phyloP scores from a whole-genome alignment of 2,113 vertebrate species.

The Indri indri region DNA sequence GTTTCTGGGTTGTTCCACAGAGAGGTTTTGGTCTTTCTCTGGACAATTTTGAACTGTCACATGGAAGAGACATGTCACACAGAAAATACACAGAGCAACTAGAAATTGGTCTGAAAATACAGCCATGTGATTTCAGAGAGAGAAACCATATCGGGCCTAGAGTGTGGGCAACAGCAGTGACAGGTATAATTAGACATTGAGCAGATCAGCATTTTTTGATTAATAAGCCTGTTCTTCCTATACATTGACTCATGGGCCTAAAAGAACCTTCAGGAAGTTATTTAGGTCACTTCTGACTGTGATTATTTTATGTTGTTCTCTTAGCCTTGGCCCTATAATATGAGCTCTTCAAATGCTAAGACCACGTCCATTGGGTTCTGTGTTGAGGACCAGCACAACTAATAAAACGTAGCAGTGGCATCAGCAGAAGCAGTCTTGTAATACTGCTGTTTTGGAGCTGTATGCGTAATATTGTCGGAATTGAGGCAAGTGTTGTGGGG shows the following conservation, averaged over 20 bases:
- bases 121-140: constrained; percentile 63
- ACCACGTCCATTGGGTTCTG: not conserved
- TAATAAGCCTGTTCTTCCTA: constrained; percentile 67
- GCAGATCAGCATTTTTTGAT: constrained; percentile 66
- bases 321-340: not conserved
- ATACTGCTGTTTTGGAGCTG: not conserved
- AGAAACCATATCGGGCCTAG: constrained; percentile 19
- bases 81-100: constrained; percentile 76
- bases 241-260: constrained; percentile 37
- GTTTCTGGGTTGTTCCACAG: not conserved
- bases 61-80: constrained; percentile 64
- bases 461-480: not conserved
- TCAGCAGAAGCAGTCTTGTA: not conserved
- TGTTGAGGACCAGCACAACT: not conserved
- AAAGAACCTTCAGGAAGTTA: constrained; percentile 46
- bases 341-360: constrained; percentile 9
- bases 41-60: constrained; percentile 75
- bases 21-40: constrained; percentile 57
- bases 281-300: constrained; percentile 9
- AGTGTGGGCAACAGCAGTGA: constrained; percentile 54
- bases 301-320: not conserved
- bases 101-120: constrained; percentile 56
- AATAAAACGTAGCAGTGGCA: not conserved
- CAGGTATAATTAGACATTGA: constrained; percentile 76
- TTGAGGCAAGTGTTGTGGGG: not conserved